Evolutionary conservation across 1,140 invertebrate species (phyloP), one percentile per base, ranked within the genome.

Genomic region (Ptiloglossa arizonensis): DNA sequence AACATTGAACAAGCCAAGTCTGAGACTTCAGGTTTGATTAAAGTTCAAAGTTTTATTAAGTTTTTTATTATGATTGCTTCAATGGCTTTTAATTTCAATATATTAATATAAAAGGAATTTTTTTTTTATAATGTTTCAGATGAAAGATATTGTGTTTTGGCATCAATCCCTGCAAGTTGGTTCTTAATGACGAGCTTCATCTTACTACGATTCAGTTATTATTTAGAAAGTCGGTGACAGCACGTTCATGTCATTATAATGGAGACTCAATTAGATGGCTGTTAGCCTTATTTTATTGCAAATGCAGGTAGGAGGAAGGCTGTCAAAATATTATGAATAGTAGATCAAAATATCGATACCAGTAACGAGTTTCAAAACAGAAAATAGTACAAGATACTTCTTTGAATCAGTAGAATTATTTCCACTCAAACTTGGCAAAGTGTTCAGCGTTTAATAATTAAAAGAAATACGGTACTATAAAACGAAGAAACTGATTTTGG

Each of bases 101-200:
- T 38, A 38, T 38, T 3, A 38, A 38, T 38, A 6, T 50, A n/a
- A n/a, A 56, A 27, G 2, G 1, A 32, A 24, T 11, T 54, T n/a
- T n/a, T n/a, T n/a, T 29, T 72, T n/a, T 44, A 22, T 13, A 64
- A 48, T 62, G 89, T 95, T 95, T 69, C 94, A 95, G 95, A 96
- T 87, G 96, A 96, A 90, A 92, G 95, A 87, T 96, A 95, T 90
- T 93, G 94, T 54, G 91, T 96, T 60, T 90, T 97, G 63, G 94
- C 95, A 15, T 96, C 96, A 8, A 94, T 97, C 83, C 96, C 96
- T 22, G 94, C 93, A 6, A 94, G 95, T 75, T 91, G 95, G 77
- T 96, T 94, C 86, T 76, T 96, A 38, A 94, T 96, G 86, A 90
- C 93, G 57, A 95, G 94, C 83, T 96, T 96, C 85, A 91, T 94